Evolutionary conservation across 2,888 invertebrate genomes (phyloP), one percentile per base, ranked within the genome.

Genomic region (Esperia sulphurella): DNA sequence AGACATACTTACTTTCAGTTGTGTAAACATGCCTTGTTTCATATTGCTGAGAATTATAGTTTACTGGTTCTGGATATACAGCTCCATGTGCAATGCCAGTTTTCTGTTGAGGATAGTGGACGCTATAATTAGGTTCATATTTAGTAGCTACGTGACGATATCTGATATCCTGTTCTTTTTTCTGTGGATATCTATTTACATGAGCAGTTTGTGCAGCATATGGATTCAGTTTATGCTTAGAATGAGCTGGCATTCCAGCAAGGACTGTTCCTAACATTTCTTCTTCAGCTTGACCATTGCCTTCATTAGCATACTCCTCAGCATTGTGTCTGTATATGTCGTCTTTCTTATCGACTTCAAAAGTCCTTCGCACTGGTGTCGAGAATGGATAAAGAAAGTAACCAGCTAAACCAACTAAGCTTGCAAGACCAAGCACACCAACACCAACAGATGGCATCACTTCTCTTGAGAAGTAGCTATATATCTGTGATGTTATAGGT

Each of bases 361-460:
- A 93, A 6, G 92, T 93, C 55, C 94, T 85, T 48, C 94, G 83
- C 0, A 93, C 91, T 0, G 93, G 91, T 7, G 92, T 91, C 0
- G 93, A 90, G 55, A 95, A 94, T 4, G 95, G 95, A 80, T 95
- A 95, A 14, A 95, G 80, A 72, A 95, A 94, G 60, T 95, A 94
- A 46, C 94, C 94, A 31, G 95, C 95, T 33, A 95, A 74, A 1
- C 95, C 95, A 1, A 94, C 93, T 37, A 94, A 91, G 51, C 95
- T 92, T 52, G 95, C 93, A 39, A 95, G 75, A 1, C 95, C 95
- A 9, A 95, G 92, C 14, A 95, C 80, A 60, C 95, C 95, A 0
- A 95, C 93, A 0, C 95, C 95, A 14, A 95, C 94, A 30, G 94
- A 94, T 0, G 95, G 95, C 93, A 95, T 95, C 0, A 95, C 93